Conservation (phyloP, 2,888 invertebrate genomes). For the Microctonus brassicae region DNA sequence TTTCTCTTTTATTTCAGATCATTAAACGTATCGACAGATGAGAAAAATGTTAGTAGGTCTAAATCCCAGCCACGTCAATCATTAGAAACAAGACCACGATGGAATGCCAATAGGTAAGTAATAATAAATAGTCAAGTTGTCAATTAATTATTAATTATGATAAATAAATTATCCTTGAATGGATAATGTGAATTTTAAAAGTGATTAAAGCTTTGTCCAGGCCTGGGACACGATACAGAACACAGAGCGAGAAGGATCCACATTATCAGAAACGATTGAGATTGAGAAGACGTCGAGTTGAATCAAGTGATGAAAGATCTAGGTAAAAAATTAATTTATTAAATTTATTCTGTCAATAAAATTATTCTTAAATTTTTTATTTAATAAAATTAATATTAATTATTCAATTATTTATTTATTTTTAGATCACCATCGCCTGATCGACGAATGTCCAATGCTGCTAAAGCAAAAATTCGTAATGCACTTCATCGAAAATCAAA, state of each 20-base stretch:
- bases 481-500: constrained; percentile 53
- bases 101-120: constrained; percentile 66
- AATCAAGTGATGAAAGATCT: constrained; percentile 70
- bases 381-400: no score
- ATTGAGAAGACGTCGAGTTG: constrained; percentile 74
- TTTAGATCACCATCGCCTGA: constrained; percentile 63
- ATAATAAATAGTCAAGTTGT: no score
- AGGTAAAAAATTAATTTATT: constrained; percentile 53
- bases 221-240: constrained; percentile 86
- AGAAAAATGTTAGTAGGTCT: constrained; percentile 49
- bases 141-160: no score
- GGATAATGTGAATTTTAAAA: constrained; percentile 45
- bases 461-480: constrained; percentile 55
- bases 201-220: constrained; percentile 60
- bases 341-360: no score
- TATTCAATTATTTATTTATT: no score
- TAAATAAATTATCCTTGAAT: constrained; percentile 23
- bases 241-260: constrained; percentile 92
- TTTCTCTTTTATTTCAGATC: constrained; percentile 49
- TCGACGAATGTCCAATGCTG: constrained; percentile 53
- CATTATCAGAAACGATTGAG: constrained; percentile 81
- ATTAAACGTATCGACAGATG: constrained; percentile 51
- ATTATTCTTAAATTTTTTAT: no score
- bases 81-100: constrained; percentile 61
- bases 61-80: constrained; percentile 57